phyloP scores from a whole-genome alignment of 2,797 vertebrate species.

The Tragopan temminckii region DNA sequence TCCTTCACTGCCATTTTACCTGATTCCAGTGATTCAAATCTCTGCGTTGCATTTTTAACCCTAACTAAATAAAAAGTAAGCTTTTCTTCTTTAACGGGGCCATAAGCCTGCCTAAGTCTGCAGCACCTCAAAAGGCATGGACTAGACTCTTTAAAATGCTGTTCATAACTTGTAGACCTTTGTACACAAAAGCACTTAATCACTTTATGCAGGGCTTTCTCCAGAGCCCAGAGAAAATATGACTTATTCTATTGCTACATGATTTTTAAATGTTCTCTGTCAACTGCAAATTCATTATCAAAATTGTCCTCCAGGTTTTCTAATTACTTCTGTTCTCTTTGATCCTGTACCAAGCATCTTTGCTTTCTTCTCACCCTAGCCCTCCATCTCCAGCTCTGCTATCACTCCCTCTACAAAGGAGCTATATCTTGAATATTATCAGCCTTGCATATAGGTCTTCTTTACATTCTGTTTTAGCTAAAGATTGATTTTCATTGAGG shows the following conservation, averaged over 20 bases:
- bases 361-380: not conserved
- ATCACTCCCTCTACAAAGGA: not conserved
- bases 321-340: slow-evolving; percentile 4
- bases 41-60: not conserved
- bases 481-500: not conserved
- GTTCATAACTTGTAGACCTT: not conserved
- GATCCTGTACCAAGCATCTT: not conserved
- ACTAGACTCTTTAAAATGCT: not conserved
- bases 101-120: not conserved
- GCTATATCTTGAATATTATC: not conserved
- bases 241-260: not conserved
- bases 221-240: not conserved
- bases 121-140: not conserved
- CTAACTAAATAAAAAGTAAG: not conserved
- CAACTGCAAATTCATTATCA: not conserved
- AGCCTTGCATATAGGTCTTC: not conserved
- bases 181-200: not conserved
- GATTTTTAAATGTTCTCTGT: not conserved
- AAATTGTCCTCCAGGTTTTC: not conserved
- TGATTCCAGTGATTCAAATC: not conserved
- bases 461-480: slow-evolving; percentile 17
- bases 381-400: not conserved
- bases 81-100: not conserved
- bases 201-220: not conserved
- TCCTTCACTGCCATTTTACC: not conserved